Conservation (phyloP, 2,888 invertebrate genomes). For the Phortica magna region DNA sequence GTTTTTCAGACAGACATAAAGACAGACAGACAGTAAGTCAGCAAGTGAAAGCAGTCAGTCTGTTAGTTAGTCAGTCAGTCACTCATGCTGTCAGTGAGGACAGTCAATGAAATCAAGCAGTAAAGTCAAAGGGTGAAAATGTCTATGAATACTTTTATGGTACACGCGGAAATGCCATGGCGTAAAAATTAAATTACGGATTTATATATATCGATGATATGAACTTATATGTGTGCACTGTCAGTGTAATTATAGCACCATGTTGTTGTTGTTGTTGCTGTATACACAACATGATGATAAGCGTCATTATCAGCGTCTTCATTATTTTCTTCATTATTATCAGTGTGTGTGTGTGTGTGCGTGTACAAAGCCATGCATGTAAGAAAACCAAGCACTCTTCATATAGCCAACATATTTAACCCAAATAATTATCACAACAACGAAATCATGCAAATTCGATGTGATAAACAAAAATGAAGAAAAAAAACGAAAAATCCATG, state of each 20-base stretch:
- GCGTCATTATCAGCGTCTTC: neutral
- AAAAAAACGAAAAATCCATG: slow-evolving; percentile 19
- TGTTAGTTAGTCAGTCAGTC: neutral
- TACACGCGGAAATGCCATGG: slow-evolving; percentile 1
- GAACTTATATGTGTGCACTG: neutral
- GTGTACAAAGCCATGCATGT: neutral
- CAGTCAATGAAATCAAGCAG: neutral
- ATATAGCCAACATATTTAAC: slow-evolving; percentile 53
- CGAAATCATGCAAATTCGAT: neutral
- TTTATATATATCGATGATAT: neutral
- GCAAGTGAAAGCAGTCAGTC: neutral
- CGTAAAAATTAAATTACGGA: slow-evolving; percentile 10
- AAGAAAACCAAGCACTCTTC: slow-evolving; percentile 49
- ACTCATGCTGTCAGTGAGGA: neutral
- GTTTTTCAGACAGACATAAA: neutral
- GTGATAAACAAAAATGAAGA: neutral
- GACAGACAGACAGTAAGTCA: neutral
- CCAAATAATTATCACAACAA: slow-evolving; percentile 65
- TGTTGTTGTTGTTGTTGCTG: neutral
- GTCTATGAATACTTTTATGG: neutral
- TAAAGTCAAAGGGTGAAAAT: neutral
- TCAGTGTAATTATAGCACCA: neutral
- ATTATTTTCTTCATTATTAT: neutral
- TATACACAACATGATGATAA: neutral
- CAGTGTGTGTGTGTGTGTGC: slow-evolving; percentile 8